These are phyloP conservation scores for Nerophis ophidion DNA, from an alignment of 2,113 vertebrate genomes.

Conservation along the genomic window DNA sequence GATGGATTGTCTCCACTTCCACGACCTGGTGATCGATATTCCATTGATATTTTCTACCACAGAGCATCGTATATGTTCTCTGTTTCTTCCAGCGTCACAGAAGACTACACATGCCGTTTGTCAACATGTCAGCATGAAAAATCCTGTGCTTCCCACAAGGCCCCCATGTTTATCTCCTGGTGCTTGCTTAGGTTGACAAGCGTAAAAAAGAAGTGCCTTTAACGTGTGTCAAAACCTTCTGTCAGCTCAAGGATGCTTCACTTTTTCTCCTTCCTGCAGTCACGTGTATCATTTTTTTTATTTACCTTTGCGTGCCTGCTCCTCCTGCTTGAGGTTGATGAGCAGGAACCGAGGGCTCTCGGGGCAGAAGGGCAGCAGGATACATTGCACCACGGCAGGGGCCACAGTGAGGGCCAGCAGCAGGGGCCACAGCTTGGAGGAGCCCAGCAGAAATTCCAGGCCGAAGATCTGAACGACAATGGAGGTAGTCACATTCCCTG, in stretches of 20 bases:
- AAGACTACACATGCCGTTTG: no score
- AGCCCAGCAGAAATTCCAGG: slow-evolving; percentile 69
- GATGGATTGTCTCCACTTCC: background rate
- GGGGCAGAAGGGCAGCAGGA: slow-evolving; percentile 73
- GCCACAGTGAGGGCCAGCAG: slow-evolving; percentile 64
- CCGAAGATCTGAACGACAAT: slow-evolving; percentile 62
- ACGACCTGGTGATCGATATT: no score
- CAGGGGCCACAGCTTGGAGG: slow-evolving; percentile 67
- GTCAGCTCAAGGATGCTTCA: slow-evolving; percentile 32
- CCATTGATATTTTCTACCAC: no score
- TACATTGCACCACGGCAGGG: slow-evolving; percentile 68
- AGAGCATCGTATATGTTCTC: no score
- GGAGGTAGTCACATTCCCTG: background rate
- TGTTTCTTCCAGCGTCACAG: no score
- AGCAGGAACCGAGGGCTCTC: slow-evolving; percentile 75
- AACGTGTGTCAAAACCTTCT: slow-evolving; percentile 37
- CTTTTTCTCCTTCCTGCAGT: background rate
- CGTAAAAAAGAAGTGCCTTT: slow-evolving; percentile 19
- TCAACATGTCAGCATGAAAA: no score
- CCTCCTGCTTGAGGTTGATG: slow-evolving; percentile 75
- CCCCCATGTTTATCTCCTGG: background rate
- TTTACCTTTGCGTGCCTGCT: slow-evolving; percentile 69
- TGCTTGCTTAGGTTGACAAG: slow-evolving; percentile 9
- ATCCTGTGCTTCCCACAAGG: no score
- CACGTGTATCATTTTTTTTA: no score